Base-by-base conservation (phyloP, 2,797 vertebrate species). In the Trematomus bernacchii region DNA sequence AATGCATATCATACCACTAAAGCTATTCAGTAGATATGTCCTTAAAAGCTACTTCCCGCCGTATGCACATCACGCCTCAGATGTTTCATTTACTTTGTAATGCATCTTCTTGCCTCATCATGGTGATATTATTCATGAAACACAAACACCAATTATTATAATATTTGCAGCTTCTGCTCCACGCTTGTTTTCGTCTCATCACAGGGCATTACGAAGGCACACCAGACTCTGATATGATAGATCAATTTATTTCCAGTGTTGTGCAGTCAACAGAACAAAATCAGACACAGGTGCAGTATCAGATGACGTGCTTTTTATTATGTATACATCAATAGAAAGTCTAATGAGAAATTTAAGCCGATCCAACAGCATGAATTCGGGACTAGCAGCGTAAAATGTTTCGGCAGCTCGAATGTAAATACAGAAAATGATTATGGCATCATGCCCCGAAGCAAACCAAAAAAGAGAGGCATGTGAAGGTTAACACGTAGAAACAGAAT, bases 271-370 rank as follows among this genome's bases (percentile, higher is more conserved):
- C 70, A 66, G 57, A 83, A 78, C 62, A 57, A 54, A 84, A 79
- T 80, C 73, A 81, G 72, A 63, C 71, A 66, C 87, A 90, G 82
- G 82, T 88, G 89, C 73, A 15, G 69, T 66, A 74, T 82, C 69
- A 79, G 82, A 88, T 77, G 37, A 75, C 63, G 43, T 63, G 77
- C 46, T 84, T 81, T 37, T 76, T 76, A 85, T 83, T 80, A 54
- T 80, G 78, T 72, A 21, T 73, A 77, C 73, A 76, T 86, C 85
- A 83, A 83, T 73, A 55, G 77, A 73, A 83, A 77, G 42, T 60
- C 77, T 87, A 87, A 88, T 83, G 77, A 82, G 78, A 78, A 76
- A 79, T 87, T 82, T 72, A 76, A 82, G 47, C 50, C 63, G 52
- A 73, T 81, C 73, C 60, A 43, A 65, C 58, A 61, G 64, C 71